These are phyloP conservation scores for Lordiphosa collinella DNA, from an alignment of 1,140 invertebrate species.

Conservation along the genomic window DNA sequence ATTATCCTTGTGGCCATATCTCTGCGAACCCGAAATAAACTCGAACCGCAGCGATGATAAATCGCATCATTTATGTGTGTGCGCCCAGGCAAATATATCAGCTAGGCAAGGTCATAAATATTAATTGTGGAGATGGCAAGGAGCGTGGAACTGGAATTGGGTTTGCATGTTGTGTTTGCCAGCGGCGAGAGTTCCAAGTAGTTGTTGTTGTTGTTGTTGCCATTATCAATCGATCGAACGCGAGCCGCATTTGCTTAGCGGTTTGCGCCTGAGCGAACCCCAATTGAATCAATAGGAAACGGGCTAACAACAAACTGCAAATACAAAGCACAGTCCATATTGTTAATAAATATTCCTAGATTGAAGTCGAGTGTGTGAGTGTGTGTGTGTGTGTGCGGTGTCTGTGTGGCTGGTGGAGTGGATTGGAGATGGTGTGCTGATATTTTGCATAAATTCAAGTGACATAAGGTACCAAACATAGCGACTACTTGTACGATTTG, in stretches of 20 bases:
- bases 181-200: constrained; percentile 43
- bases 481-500: constrained; percentile 16
- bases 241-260: constrained; percentile 73
- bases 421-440: constrained; percentile 6
- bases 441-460: constrained; percentile 8
- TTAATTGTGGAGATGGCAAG: constrained; percentile 60
- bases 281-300: constrained; percentile 40
- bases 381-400: constrained; percentile 1
- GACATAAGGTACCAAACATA: constrained; percentile 5
- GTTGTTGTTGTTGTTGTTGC: constrained; percentile 45
- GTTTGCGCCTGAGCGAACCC: constrained; percentile 22
- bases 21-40: constrained; percentile 7
- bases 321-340: constrained; percentile 41
- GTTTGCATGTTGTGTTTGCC: constrained; percentile 45
- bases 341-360: constrained; percentile 73
- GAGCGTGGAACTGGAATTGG: constrained; percentile 6
- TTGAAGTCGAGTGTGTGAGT: constrained; percentile 38
- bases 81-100: constrained; percentile 75
- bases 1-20: constrained; percentile 72
- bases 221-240: constrained; percentile 75
- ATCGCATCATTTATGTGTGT: constrained; percentile 73
- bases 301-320: constrained; percentile 21
- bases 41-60: constrained; percentile 51
- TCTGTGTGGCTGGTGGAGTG: neutral
- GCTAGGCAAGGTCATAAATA: constrained; percentile 74